Evolutionary conservation across 2,113 vertebrate genomes (phyloP).

Genomic region (Actenoides hombroni): DNA sequence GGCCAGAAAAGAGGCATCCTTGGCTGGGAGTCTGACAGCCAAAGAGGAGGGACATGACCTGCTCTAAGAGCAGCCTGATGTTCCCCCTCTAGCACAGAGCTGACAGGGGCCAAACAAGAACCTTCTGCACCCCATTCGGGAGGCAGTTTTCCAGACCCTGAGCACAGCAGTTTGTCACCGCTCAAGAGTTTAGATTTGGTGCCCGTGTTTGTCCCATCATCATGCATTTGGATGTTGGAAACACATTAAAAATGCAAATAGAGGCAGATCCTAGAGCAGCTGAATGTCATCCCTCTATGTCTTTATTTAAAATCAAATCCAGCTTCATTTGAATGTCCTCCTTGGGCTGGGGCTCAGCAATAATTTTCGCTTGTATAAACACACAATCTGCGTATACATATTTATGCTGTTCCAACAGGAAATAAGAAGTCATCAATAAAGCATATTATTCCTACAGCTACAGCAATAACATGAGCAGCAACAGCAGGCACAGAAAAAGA

Average conservation of each 20-base stretch:
- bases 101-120: background rate
- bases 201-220: background rate
- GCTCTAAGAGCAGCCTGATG: background rate
- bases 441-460: background rate
- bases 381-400: background rate
- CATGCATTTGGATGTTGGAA: background rate
- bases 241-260: background rate
- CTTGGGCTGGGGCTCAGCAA: background rate
- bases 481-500: background rate
- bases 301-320: background rate
- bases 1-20: background rate
- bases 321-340: background rate
- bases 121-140: background rate
- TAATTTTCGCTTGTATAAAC: background rate
- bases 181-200: background rate
- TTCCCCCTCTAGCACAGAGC: background rate
- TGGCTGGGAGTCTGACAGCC: background rate
- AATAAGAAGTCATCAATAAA: conserved; percentile 10
- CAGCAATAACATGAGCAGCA: background rate
- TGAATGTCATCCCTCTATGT: background rate
- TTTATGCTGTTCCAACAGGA: background rate
- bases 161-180: background rate
- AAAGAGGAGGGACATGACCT: background rate
- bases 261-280: background rate
- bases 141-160: background rate